Evolutionary conservation across 2,888 invertebrate species (phyloP).

Genomic region (Agonopterix alstromeriana): DNA sequence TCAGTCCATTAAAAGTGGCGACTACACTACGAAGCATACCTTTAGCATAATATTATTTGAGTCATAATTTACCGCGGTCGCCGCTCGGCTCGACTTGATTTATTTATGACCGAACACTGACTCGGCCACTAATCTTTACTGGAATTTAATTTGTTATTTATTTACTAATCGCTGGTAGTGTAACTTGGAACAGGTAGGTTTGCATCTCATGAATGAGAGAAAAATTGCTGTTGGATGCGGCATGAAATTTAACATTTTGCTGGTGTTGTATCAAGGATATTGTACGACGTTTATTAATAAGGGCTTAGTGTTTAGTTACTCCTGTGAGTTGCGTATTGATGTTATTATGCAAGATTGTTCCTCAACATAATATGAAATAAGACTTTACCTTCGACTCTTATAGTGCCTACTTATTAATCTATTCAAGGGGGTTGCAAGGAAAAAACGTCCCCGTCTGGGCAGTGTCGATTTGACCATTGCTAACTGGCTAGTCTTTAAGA

Average conservation of each 20-base stretch:
- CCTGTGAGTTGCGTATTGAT: too few species aligned
- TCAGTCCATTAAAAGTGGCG: conserved; percentile 4
- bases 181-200: conserved; percentile 18
- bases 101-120: conserved; percentile 64
- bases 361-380: too few species aligned
- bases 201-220: conserved; percentile 3
- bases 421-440: too few species aligned
- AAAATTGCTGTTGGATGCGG: background rate
- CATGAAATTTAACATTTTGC: background rate
- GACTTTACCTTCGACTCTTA: too few species aligned
- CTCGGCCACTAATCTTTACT: conserved; percentile 63
- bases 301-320: too few species aligned
- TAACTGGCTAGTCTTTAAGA: too few species aligned
- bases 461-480: too few species aligned
- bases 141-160: conserved; percentile 72
- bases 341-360: too few species aligned
- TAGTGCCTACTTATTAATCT: too few species aligned
- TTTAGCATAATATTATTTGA: conserved; percentile 70
- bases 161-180: conserved; percentile 50
- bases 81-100: conserved; percentile 58
- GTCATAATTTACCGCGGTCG: conserved; percentile 60
- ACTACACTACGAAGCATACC: conserved; percentile 20
- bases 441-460: too few species aligned
- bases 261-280: background rate
- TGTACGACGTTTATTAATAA: background rate